Percentiles rank a stretch among this genome's conserved stretches.
Evolutionary conservation across 2,113 vertebrate species (phyloP).

Genomic region (Copsychus sechellarum): DNA sequence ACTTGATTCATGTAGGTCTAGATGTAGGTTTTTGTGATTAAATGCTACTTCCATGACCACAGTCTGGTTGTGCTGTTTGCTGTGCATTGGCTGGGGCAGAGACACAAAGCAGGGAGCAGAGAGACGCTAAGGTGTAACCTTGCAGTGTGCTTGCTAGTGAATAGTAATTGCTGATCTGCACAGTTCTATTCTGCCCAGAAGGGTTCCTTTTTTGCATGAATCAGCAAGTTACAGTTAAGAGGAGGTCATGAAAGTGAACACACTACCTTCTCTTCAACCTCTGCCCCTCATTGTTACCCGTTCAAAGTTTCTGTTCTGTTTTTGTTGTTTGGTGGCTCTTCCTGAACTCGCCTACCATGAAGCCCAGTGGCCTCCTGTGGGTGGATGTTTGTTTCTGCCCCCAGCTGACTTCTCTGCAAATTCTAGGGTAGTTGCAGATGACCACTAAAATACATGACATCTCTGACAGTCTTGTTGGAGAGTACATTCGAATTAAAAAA

Average conservation of each 20-base stretch:
- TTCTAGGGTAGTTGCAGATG: neutral
- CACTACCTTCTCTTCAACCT: neutral
- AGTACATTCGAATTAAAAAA: neutral
- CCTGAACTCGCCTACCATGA: neutral
- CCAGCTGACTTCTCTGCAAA: neutral
- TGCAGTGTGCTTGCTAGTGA: neutral
- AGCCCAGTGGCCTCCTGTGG: neutral
- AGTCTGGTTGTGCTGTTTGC: neutral
- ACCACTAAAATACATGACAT: neutral
- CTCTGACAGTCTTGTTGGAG: neutral
- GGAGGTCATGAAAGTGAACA: neutral
- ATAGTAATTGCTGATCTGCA: neutral
- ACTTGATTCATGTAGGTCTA: neutral
- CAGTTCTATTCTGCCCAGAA: neutral
- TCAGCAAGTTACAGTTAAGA: neutral
- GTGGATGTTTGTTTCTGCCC: neutral
- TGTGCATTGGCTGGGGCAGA: neutral
- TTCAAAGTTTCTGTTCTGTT: neutral
- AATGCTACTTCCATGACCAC: neutral
- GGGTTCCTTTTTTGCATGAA: neutral
- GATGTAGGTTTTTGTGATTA: neutral
- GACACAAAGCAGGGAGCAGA: neutral
- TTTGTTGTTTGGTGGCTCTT: neutral
- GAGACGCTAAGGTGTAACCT: neutral
- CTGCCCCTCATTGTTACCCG: neutral